Base-by-base conservation (phyloP, 2,113 vertebrate genomes). In the Regulus satrapa region DNA sequence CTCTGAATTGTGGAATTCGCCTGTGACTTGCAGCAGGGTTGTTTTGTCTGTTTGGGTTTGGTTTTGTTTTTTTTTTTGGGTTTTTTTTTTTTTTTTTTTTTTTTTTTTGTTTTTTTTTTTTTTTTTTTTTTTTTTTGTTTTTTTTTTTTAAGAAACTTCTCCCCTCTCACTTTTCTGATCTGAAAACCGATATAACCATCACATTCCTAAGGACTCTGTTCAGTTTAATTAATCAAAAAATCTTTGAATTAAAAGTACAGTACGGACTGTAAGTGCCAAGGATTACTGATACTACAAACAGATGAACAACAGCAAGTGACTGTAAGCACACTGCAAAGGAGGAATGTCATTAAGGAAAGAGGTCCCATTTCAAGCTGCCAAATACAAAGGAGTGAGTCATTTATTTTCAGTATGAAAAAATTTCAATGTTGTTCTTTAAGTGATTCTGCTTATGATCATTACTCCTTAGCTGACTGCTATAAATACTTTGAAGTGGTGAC, bases 381-480 rank as follows among this genome's bases (percentile, higher is more conserved):
- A 58, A 96, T 90, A 96, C 94, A 96, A 93, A 96, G 79, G 68
- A 96, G 61, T 93, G 96, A 96, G 93, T 97, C 79, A 96, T 96
- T 97, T 95, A 90, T 96, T 96, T 97, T 96, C 88, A 88, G 89
- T 88, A 92, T 83, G 92, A 97, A 94, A 97, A 97, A 90, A 92
- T 95, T 95, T 95, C 92, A 84, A 1, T 96, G 93, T 90, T 96
- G 93, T 90, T 93, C 92, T 96, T 92, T 84, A 96, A 96, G 90
- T 68, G 93, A 96, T 93, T 86, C 92, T 93, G 92, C 88, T 93
- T 94, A 93, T 72, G 92, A 96, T 96, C 92, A 71, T 88, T 88
- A 64, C 85, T 96, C 61, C 95, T 93, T 93, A 90, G 76, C 90
- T 95, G 88, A 88, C 73, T 86, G 92, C 94, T 96, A 93, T 90